Evolutionary conservation across 2,797 vertebrate genomes (phyloP), one percentile per base, ranked within the genome.

Genomic region (Chrysocyon brachyurus): DNA sequence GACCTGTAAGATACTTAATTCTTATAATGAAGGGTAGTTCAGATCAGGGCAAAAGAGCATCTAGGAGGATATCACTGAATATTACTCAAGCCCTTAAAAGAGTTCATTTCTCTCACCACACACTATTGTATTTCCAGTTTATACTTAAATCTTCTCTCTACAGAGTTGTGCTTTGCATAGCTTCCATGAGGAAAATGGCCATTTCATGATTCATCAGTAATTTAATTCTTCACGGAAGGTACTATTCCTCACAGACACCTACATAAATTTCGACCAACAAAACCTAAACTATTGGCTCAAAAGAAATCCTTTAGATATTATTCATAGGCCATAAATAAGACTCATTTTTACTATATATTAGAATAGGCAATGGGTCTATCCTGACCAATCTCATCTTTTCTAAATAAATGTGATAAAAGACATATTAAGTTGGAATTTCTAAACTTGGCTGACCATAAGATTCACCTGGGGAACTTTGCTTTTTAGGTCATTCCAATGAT

Each of bases 251-350:
- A 75, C 11, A 46, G 59, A 56, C 12, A 77, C 54, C 36, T 33
- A 24, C 52, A 64, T 54, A 93, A 28, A 90, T 21, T 83, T 64
- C 24, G 1, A 31, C 16, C 19, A 79, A 36, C 63, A 70, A 75
- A 63, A 88, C 52, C 54, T 57, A 52, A 94, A 82, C 63, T 83
- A 59, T 0, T 83, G 75, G 54, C 28, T 78, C 66, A 72, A 87
- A 92, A 33, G 28, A 95, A 73, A 56, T 73, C 26, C 21, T 79
- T 90, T 56, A 91, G 61, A 46, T 73, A 17, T 17, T 85, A 85
- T 64, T 72, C 87, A 77, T 15, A 96, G 85, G 17, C 21, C n/a
- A 82, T 36, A 90, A 93, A 90, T 6, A 24, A 96, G 79, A 96
- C 40, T 72, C 12, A 87, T 79, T 79, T 94, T 77, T 90, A 92